These are phyloP conservation scores for Heteromyza rotundicornis DNA, from an alignment of 2,888 invertebrate species.

Conservation along the genomic window DNA sequence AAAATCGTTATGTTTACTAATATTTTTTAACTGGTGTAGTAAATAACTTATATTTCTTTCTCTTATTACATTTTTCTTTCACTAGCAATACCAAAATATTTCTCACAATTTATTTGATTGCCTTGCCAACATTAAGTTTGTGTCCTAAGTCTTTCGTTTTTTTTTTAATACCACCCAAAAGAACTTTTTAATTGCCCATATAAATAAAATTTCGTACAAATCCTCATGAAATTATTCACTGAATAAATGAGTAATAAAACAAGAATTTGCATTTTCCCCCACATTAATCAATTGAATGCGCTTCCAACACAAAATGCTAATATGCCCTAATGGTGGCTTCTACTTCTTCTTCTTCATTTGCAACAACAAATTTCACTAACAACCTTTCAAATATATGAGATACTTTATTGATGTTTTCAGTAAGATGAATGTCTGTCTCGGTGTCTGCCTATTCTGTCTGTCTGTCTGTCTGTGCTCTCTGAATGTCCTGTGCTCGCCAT, in stretches of 20 bases:
- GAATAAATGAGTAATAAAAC: neutral
- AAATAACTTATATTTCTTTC: too few species aligned
- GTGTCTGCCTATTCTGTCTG: neutral
- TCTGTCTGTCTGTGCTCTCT: neutral
- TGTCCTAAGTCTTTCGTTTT: conserved; percentile 22
- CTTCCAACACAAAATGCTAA: neutral
- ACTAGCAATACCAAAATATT: too few species aligned
- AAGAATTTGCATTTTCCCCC: neutral
- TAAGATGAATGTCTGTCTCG: neutral
- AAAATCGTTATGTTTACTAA: too few species aligned
- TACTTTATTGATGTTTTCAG: neutral
- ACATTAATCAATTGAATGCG: conserved; percentile 1
- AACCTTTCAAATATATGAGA: neutral
- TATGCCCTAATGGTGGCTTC: neutral
- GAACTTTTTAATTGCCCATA: too few species aligned
- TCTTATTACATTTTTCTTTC: too few species aligned
- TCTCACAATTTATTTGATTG: too few species aligned
- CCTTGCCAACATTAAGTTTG: too few species aligned
- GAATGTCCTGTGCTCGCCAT: conserved; percentile 24
- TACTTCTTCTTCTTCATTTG: too few species aligned
- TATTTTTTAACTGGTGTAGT: too few species aligned
- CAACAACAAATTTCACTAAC: neutral
- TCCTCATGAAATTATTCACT: too few species aligned
- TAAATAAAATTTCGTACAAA: neutral
- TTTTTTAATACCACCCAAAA: too few species aligned